phyloP scores from a whole-genome alignment of 1,140 invertebrate species.

The Drosophila sucinea region DNA sequence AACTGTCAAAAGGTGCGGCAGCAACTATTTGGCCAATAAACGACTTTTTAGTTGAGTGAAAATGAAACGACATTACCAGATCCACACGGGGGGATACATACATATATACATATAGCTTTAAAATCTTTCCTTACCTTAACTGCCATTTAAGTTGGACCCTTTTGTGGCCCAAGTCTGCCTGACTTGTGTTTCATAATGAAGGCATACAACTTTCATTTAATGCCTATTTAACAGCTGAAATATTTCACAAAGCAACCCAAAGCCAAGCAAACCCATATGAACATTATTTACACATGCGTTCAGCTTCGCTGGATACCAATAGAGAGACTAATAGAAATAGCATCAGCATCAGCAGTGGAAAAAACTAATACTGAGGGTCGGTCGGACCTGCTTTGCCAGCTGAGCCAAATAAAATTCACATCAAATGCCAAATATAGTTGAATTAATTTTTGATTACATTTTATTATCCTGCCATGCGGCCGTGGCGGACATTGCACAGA shows the following conservation, averaged over 20 bases:
- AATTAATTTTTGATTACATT: constrained; percentile 60
- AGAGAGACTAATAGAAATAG: constrained; percentile 26
- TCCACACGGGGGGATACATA: neutral
- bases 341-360: constrained; percentile 9
- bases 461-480: constrained; percentile 38
- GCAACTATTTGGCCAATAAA: constrained; percentile 7
- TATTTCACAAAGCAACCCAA: constrained; percentile 32
- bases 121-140: constrained; percentile 3
- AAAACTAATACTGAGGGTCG: constrained; percentile 12
- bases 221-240: constrained; percentile 29
- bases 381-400: neutral
- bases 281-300: constrained; percentile 27
- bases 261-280: constrained; percentile 16
- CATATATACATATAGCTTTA: neutral
- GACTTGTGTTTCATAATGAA: constrained; percentile 31
- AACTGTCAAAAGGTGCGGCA: constrained; percentile 31
- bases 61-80: constrained; percentile 29
- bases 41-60: constrained; percentile 23
- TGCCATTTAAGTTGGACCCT: neutral
- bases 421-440: constrained; percentile 43
- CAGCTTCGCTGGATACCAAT: constrained; percentile 40
- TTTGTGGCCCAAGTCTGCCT: constrained; percentile 3
- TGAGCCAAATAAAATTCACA: constrained; percentile 39
- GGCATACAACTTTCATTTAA: constrained; percentile 8
- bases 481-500: constrained; percentile 5